Evolutionary conservation across 2,888 invertebrate genomes (phyloP).

Genomic region (Chrysotoxum bicinctum): DNA sequence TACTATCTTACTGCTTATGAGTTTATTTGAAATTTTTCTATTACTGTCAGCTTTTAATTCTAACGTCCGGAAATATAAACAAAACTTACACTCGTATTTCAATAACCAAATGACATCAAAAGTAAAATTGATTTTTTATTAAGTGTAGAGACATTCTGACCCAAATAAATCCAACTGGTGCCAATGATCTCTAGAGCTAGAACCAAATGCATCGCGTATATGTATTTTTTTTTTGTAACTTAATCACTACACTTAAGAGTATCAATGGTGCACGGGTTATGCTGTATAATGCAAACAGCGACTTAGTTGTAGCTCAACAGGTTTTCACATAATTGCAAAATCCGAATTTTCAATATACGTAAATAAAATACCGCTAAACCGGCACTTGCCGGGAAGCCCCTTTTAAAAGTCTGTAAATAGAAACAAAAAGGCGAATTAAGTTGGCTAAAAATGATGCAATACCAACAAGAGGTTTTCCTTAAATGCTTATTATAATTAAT

Average conservation of each 20-base stretch:
- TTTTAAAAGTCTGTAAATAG: neutral
- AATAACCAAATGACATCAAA: neutral
- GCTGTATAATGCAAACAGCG: neutral
- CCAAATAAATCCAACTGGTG: neutral
- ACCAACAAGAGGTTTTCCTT: neutral
- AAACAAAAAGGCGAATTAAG: neutral
- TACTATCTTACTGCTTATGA: too few species aligned
- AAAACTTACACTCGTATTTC: neutral
- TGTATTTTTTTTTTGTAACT: neutral
- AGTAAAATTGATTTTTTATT: neutral
- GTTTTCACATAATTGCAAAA: neutral
- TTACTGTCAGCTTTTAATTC: neutral
- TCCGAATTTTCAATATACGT: neutral
- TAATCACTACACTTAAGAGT: neutral
- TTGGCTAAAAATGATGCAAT: neutral
- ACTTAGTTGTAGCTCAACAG: neutral
- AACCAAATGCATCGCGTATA: neutral
- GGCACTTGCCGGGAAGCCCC: conserved; percentile 1
- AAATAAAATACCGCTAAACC: neutral
- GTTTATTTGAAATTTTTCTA: neutral
- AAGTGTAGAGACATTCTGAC: neutral
- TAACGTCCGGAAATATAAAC: neutral
- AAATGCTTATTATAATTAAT: neutral
- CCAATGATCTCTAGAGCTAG: neutral
- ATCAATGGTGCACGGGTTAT: neutral